Percentiles rank a stretch among this genome's conserved stretches.
Evolutionary conservation across 2,113 vertebrate species (phyloP).

Genomic region (Setophaga coronata): DNA sequence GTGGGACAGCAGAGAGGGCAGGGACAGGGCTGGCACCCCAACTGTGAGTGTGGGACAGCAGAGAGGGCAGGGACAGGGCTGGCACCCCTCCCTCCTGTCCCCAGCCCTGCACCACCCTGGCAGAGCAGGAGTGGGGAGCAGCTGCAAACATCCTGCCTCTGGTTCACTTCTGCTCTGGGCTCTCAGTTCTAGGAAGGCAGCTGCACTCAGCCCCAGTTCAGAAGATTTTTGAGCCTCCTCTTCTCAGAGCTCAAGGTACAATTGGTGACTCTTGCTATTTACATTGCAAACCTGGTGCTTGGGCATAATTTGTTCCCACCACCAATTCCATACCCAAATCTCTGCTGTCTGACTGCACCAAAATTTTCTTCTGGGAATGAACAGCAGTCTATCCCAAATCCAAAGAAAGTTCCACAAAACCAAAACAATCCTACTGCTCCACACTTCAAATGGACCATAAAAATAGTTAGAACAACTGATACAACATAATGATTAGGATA

Average conservation of each 20-base stretch:
- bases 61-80: neutral
- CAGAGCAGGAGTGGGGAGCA: neutral
- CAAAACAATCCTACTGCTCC: neutral
- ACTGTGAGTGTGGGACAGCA: neutral
- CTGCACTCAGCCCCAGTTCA: neutral
- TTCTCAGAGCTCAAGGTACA: neutral
- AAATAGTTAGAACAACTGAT: neutral
- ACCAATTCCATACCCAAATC: neutral
- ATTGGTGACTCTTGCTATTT: neutral
- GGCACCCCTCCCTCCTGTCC: neutral
- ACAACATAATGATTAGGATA: neutral
- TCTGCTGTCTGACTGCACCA: neutral
- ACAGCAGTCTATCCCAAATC: neutral
- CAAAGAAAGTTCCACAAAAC: neutral
- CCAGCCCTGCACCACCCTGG: neutral
- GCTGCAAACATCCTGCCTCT: neutral
- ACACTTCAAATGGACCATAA: neutral
- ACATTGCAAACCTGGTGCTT: neutral
- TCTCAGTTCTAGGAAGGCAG: neutral
- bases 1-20: neutral
- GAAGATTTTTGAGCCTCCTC: neutral
- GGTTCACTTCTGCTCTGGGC: neutral
- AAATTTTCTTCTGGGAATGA: neutral
- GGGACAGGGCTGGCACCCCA: neutral
- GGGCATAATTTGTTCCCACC: neutral